phyloP scores from a whole-genome alignment of 2,797 vertebrate species.

The Sebastes hopkinsi region DNA sequence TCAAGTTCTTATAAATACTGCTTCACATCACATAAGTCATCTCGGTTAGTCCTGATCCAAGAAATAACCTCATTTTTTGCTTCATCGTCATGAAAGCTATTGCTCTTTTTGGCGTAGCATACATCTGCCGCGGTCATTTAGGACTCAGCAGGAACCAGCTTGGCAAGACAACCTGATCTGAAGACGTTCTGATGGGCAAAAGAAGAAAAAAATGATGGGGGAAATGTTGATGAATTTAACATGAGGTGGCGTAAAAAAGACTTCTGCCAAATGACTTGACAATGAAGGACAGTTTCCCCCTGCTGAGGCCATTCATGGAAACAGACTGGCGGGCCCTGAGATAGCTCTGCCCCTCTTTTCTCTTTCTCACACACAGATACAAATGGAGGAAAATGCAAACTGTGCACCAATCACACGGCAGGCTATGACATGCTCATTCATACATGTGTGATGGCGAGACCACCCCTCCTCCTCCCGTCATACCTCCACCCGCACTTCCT shows the following conservation, averaged over 20 bases:
- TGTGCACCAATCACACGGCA: conserved; percentile 42
- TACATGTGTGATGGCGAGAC: conserved; percentile 7
- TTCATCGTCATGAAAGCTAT: conserved; percentile 19
- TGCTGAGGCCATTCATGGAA: conserved; percentile 70
- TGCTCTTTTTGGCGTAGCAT: conserved; percentile 43
- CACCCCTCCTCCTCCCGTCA: not conserved
- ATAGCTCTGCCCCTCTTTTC: conserved; percentile 40
- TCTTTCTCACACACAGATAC: conserved; percentile 38
- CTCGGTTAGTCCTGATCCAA: conserved; percentile 42
- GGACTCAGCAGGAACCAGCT: conserved; percentile 68
- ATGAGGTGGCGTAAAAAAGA: conserved; percentile 68
- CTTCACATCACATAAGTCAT: conserved; percentile 48
- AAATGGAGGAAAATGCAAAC: conserved; percentile 48
- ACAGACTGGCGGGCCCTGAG: conserved; percentile 49
- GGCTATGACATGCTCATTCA: conserved; percentile 51
- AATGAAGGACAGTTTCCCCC: conserved; percentile 73
- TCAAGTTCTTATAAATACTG: conserved; percentile 1
- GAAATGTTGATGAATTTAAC: conserved; percentile 83
- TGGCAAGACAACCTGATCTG: conserved; percentile 68
- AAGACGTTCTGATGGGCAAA: conserved; percentile 63
- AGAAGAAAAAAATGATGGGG: conserved; percentile 47
- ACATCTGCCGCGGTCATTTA: conserved; percentile 76
- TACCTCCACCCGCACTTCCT: conserved; percentile 47
- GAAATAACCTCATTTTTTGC: conserved; percentile 28
- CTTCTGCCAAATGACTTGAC: conserved; percentile 80